Base-by-base conservation (phyloP, 37 sponge, comb jelly and placozoan species). In the Dysidea cf. avara region DNA sequence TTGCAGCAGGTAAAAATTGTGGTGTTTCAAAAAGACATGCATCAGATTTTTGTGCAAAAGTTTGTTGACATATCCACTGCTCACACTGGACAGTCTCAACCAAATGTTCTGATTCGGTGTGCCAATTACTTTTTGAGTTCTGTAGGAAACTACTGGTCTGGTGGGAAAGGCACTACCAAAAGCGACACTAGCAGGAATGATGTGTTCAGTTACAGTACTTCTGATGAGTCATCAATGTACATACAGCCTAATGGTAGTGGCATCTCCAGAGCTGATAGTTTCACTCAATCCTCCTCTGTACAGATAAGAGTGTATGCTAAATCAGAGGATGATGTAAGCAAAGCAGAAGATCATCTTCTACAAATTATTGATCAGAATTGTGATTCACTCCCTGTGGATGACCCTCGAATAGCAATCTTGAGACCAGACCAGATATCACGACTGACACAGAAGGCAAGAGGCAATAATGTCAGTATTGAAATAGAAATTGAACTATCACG, bases 261-360 rank as follows among this genome's bases (percentile, higher is more conserved):
- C 1, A 21, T 3, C 24, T 26, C 26, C 29, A 7, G 16, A 1
- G 18, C 61, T 3, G 11, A 2, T 2, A 11, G 16, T 60, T 11
- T 25, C 29, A n/a, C 33, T 32, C 33, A 60, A 21, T 1, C 61
- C 33, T 60, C 33, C 61, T 1, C 2, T 60, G 61, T 60, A 28
- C 61, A 6, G 61, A 56, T 83, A 0, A 62, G 5, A 18, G 53
- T 76, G 24, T 76, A 59, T 76, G 84, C 72, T 50, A 46, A 63
- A 51, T 64, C 70, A 12, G 34, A 69, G 1, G 39, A 3, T 7
- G 37, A 26, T 18, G 72, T 76, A 16, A 51, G 58, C 1, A 11
- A 7, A 52, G 84, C 72, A 38, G 72, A 69, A 16, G 49, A 76
- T 2, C 26, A 60, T 2, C 0, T 83, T 18, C 11, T 30, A 3